Conservation (phyloP, 2,797 vertebrate species). For the Lithobates pipiens region DNA sequence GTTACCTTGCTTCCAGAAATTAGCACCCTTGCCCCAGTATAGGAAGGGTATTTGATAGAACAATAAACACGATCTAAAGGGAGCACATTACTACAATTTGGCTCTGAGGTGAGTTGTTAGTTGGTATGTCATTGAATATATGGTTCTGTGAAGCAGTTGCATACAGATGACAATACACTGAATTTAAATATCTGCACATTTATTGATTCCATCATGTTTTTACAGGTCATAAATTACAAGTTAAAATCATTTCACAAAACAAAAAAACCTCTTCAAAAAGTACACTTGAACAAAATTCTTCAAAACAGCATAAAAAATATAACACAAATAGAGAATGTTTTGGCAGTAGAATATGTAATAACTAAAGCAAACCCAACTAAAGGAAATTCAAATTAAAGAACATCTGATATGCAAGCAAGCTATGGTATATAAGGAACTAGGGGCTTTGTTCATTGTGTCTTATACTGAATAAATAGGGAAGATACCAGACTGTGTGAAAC, state of each 20-base stretch:
- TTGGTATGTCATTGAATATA: not conserved
- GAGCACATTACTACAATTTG: not conserved
- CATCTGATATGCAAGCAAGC: slow-evolving; percentile 61
- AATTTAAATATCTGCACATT: slow-evolving; percentile 67
- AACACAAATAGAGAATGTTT: slow-evolving; percentile 47
- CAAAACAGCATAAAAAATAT: slow-evolving; percentile 68
- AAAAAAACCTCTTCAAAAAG: slow-evolving; percentile 83
- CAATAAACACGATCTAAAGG: not conserved
- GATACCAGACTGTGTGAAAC: not conserved
- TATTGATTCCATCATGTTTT: slow-evolving; percentile 77
- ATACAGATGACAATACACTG: not conserved
- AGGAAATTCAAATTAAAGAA: slow-evolving; percentile 63
- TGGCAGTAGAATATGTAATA: slow-evolving; percentile 63
- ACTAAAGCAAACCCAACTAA: slow-evolving; percentile 64
- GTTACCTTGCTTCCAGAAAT: no score
- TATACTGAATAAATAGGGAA: not conserved
- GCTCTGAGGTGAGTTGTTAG: not conserved
- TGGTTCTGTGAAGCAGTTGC: not conserved
- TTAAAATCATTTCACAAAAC: slow-evolving; percentile 82
- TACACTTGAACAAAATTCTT: slow-evolving; percentile 73
- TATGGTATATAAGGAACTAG: not conserved
- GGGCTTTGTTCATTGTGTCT: not conserved
- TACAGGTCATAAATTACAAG: slow-evolving; percentile 82
- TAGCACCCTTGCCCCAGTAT: no score
- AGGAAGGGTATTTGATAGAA: not conserved